A percentile compares a stretch with the other conserved stretches of the same genome.
These are phyloP conservation scores for Spodoptera litura DNA, from an alignment of 1,140 invertebrate genomes.

Conservation along the genomic window DNA sequence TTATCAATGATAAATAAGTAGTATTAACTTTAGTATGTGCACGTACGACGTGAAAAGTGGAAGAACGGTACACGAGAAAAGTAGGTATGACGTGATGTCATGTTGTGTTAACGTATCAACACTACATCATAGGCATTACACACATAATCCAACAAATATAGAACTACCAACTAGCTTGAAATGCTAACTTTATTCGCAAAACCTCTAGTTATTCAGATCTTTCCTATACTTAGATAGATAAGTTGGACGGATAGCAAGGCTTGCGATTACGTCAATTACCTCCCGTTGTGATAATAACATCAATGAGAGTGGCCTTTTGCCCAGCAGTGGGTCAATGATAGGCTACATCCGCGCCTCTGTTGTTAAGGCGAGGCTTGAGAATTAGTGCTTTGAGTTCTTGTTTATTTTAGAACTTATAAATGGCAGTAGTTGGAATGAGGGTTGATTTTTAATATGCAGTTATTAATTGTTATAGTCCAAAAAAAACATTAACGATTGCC, in stretches of 20 bases:
- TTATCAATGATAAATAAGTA: too few relatives aligned
- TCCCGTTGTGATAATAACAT: conserved; percentile 53
- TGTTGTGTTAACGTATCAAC: too few relatives aligned
- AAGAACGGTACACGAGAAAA: too few relatives aligned
- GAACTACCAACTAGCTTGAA: not conserved
- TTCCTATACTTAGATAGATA: conserved; percentile 39
- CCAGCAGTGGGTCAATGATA: conserved; percentile 49
- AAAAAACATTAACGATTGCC: too few relatives aligned
- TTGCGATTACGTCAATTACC: conserved; percentile 49
- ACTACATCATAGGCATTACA: too few relatives aligned
- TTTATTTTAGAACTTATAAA: conserved; percentile 29
- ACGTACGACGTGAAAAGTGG: too few relatives aligned
- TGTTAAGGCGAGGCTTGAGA: conserved; percentile 17
- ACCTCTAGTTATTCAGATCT: conserved; percentile 38
- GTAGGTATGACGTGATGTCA: too few relatives aligned
- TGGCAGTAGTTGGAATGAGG: too few relatives aligned
- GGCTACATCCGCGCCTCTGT: conserved; percentile 27
- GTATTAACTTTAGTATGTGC: too few relatives aligned
- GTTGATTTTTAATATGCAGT: too few relatives aligned
- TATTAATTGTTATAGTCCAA: too few relatives aligned
- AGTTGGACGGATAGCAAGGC: conserved; percentile 41
- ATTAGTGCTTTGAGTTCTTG: conserved; percentile 32
- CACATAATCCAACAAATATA: not conserved
- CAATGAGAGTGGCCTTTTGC: conserved; percentile 49
- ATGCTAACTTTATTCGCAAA: conserved; percentile 12